Evolutionary conservation across 1,140 invertebrate genomes (phyloP), one percentile per base, ranked within the genome.

Genomic region (Drosophila auraria): DNA sequence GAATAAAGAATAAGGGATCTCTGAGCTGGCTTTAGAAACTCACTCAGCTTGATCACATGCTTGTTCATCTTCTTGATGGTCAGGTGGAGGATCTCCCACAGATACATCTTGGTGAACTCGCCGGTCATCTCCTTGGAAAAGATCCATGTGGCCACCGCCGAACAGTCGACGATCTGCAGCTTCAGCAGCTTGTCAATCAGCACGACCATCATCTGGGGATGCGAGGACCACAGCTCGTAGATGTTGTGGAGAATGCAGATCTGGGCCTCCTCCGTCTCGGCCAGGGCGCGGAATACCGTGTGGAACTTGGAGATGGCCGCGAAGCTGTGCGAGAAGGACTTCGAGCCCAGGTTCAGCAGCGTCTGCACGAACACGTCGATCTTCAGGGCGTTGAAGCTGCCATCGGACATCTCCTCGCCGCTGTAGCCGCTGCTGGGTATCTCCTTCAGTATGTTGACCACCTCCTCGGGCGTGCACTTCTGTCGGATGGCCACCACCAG

Each of bases 241-340:
- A 99, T 96, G 92, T 98, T 98, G 78, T 97, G 95, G 53, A 99
- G 94, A 53, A 99, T 96, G 92, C 97, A 98, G 45, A 99, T 97
- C 92, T 99, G 99, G 0, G 97, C 98, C 93, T 99, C 98, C 93
- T 99, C 98, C 1, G 97, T 97, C 91, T 98, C 97, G 2, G 97
- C 97, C 58, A 99, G 93, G 14, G 96, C 96, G 94, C 99, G 98
- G 82, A 99, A 97, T 2, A 99, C 97, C 87, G 97, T 96, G 93
- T 99, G 97, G 92, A 99, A 99, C 94, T 99, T 99, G 20, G 97
- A 97, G 82, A 99, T 97, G 42, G 98, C 98, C 15, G 99, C 97
- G 94, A 99, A 99, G 81, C 98, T 98, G 92, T 99, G 99, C 77
- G 98, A 99, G 90, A 99, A 99, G 87, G 98, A 99, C 94, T 99